Evolutionary conservation across 2,797 vertebrate genomes (phyloP).

Genomic region (Chiloscyllium punctatum): DNA sequence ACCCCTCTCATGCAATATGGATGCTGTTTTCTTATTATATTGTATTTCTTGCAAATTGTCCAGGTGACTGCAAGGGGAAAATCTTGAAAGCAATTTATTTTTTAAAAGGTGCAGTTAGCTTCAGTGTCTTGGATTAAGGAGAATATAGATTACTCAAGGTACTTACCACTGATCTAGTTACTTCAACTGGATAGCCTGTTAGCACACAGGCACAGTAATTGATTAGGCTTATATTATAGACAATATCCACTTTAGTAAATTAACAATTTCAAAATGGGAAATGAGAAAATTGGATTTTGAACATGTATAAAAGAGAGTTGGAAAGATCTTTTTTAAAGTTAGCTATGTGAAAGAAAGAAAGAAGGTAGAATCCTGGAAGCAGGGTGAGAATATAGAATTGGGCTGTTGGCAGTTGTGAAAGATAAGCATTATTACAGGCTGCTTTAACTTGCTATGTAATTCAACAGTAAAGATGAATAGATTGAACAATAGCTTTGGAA

Average conservation of each 20-base stretch:
- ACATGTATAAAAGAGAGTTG: neutral
- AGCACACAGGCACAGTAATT: neutral
- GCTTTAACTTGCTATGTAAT: neutral
- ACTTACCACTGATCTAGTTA: neutral
- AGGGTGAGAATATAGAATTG: neutral
- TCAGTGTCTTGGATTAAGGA: neutral
- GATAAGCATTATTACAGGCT: neutral
- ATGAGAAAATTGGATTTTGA: neutral
- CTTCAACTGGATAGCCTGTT: neutral
- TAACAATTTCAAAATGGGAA: neutral
- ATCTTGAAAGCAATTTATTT: no score
- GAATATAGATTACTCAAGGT: neutral
- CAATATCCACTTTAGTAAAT: neutral
- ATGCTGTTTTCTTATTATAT: no score
- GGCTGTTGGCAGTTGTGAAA: neutral
- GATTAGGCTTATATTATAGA: neutral
- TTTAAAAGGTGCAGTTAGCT: neutral
- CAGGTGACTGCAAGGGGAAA: no score
- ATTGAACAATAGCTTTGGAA: neutral
- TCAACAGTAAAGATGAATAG: neutral
- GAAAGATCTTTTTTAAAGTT: neutral
- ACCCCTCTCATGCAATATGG: no score
- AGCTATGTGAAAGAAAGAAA: neutral
- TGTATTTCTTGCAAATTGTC: no score
- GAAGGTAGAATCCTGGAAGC: neutral